Evolutionary conservation across 2,888 invertebrate species (phyloP).

Genomic region (Drosophila mimetica): DNA sequence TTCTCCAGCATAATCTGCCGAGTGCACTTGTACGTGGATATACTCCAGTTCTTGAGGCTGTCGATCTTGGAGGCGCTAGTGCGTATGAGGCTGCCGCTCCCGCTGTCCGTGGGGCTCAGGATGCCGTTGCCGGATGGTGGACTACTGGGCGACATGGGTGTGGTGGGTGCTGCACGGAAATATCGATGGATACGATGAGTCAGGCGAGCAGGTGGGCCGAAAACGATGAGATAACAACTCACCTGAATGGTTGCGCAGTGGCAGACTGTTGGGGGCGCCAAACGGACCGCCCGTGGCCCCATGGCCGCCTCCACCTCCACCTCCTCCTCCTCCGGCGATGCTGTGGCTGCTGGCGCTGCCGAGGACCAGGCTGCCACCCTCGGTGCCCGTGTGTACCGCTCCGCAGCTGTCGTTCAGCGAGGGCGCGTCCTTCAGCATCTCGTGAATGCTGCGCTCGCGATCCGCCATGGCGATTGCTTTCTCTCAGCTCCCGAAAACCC

Average conservation of each 20-base stretch:
- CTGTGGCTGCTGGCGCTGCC: constrained; percentile 65
- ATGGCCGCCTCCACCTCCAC: constrained; percentile 83
- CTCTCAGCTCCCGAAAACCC: constrained; percentile 3
- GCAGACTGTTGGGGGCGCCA: constrained; percentile 88
- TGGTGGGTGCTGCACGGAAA: constrained; percentile 83
- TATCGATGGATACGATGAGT: constrained; percentile 2
- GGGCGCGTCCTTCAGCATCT: constrained; percentile 93
- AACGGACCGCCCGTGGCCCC: constrained; percentile 85
- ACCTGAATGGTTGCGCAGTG: constrained; percentile 89
- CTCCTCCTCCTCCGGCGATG: constrained; percentile 38
- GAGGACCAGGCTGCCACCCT: constrained; percentile 82
- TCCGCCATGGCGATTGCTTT: constrained; percentile 64
- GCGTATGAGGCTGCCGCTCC: constrained; percentile 74
- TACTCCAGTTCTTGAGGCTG: constrained; percentile 97
- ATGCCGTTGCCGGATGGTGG: constrained; percentile 64
- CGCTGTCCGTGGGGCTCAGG: constrained; percentile 68
- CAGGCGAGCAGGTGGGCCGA: too few relatives aligned
- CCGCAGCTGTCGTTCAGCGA: constrained; percentile 90
- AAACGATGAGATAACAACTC: constrained; percentile 45
- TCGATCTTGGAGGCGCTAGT: constrained; percentile 92
- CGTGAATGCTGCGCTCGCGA: constrained; percentile 87
- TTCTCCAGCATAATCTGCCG: constrained; percentile 98
- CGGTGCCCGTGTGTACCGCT: constrained; percentile 90
- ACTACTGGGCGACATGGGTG: constrained; percentile 85
- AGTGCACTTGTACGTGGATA: constrained; percentile 99